These are phyloP conservation scores for Cirrhinus molitorella DNA, from an alignment of 2,797 vertebrate species.

Conservation along the genomic window DNA sequence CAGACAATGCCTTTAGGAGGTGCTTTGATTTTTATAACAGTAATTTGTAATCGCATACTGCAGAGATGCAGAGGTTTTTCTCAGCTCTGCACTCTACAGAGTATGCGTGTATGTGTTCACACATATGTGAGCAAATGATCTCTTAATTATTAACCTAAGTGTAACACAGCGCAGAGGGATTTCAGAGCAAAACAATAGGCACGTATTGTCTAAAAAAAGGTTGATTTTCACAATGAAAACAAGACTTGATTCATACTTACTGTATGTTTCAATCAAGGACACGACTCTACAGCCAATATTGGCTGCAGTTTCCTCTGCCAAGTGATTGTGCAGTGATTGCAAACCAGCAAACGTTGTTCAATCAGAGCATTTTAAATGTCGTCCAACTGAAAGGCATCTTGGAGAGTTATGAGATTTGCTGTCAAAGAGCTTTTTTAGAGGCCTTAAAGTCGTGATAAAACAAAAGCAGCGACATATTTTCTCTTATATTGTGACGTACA, in stretches of 20 bases:
- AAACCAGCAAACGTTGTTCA: constrained; percentile 12
- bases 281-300: constrained; percentile 1
- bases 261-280: constrained; percentile 30
- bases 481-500: neutral
- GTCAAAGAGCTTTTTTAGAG: constrained; percentile 22
- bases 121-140: constrained; percentile 56
- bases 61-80: constrained; percentile 18
- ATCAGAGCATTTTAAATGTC: neutral
- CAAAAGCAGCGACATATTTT: neutral
- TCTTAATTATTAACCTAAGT: constrained; percentile 63
- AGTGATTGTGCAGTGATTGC: constrained; percentile 11
- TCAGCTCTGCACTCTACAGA: constrained; percentile 26
- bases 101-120: constrained; percentile 46
- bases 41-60: constrained; percentile 25
- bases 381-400: neutral
- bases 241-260: constrained; percentile 58
- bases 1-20: constrained; percentile 15
- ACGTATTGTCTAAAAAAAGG: constrained; percentile 25
- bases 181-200: constrained; percentile 42
- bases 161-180: constrained; percentile 49
- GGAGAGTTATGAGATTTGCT: neutral
- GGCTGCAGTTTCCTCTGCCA: constrained; percentile 18
- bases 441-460: neutral
- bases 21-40: constrained; percentile 14
- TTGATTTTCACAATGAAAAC: constrained; percentile 57